Percentiles rank a stretch among this genome's conserved stretches.
These are phyloP conservation scores for Aselliscus stoliczkanus DNA, from an alignment of 2,797 vertebrate species.

Conservation along the genomic window DNA sequence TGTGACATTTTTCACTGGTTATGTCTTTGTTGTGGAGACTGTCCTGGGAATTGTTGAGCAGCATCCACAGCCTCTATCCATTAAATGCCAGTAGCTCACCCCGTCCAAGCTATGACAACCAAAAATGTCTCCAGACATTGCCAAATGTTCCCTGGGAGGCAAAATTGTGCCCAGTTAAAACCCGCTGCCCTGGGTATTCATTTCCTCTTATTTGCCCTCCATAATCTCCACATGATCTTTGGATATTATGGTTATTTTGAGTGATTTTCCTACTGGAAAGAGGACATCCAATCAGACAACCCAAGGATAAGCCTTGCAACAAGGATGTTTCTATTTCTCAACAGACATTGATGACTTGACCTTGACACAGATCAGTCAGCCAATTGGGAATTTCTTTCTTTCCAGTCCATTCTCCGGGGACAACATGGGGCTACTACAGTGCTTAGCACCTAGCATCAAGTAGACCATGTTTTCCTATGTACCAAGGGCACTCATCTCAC, in stretches of 20 bases:
- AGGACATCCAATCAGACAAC: background rate
- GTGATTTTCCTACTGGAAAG: background rate
- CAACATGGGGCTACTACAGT: background rate
- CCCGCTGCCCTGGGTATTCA: background rate
- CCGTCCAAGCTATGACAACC: background rate
- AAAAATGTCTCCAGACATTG: background rate
- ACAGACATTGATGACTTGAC: background rate
- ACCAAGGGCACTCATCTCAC: background rate
- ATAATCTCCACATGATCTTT: background rate
- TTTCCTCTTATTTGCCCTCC: background rate
- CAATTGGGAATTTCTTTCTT: background rate
- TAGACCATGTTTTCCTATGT: background rate
- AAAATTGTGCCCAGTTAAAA: background rate
- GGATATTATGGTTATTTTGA: background rate
- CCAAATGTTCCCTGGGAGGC: background rate
- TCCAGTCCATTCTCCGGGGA: background rate
- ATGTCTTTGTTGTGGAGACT: background rate
- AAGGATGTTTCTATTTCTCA: background rate
- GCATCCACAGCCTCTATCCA: background rate
- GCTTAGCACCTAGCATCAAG: background rate
- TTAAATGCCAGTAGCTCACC: background rate
- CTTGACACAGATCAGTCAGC: background rate
- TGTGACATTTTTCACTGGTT: background rate
- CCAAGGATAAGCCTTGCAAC: background rate
- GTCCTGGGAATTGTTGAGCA: background rate